These are phyloP conservation scores for Macaca mulatta DNA, from an alignment of 2,113 vertebrate species.

Conservation along the genomic window DNA sequence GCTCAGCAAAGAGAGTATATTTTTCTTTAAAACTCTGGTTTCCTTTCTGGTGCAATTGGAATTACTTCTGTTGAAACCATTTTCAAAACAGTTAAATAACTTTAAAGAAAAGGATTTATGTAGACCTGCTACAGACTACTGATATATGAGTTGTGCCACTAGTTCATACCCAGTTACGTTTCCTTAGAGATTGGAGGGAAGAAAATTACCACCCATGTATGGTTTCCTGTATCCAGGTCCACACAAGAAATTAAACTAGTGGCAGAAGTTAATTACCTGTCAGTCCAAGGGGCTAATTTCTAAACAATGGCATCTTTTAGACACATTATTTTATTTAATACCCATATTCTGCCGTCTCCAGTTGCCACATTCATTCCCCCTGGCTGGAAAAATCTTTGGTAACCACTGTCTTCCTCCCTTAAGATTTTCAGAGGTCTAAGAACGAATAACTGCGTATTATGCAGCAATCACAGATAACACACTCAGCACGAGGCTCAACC, in stretches of 20 bases:
- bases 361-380: not conserved
- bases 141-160: constrained; percentile 66
- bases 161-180: constrained; percentile 66
- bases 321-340: constrained; percentile 74
- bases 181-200: constrained; percentile 67
- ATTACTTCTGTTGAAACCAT: constrained; percentile 75
- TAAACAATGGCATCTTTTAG: constrained; percentile 72
- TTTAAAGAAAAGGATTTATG: constrained; percentile 76
- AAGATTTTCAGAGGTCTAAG: not conserved
- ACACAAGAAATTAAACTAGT: constrained; percentile 71
- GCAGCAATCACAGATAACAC: not conserved
- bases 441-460: not conserved
- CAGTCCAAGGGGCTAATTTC: constrained; percentile 73
- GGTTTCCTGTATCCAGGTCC: constrained; percentile 72
- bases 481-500: not conserved
- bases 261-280: constrained; percentile 78
- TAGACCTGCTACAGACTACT: constrained; percentile 65
- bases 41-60: constrained; percentile 77
- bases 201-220: constrained; percentile 74
- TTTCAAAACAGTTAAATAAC: constrained; percentile 73
- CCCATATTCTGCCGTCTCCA: not conserved
- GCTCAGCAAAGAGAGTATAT: constrained; percentile 72
- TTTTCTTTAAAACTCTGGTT: constrained; percentile 77
- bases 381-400: not conserved
- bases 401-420: not conserved